Conservation (phyloP, 2,888 invertebrate species). For the Vandiemenella viatica region DNA sequence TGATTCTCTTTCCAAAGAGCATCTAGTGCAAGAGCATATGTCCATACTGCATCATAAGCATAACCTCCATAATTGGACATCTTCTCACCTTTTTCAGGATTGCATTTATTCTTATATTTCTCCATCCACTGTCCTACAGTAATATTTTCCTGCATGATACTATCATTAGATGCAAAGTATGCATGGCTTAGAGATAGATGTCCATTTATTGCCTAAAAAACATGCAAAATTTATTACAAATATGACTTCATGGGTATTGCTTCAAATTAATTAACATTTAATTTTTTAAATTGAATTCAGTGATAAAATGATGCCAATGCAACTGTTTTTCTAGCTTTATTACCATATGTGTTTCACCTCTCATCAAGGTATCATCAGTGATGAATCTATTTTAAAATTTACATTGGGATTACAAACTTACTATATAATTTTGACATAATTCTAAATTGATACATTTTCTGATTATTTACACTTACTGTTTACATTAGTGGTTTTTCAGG, state of each 20-base stretch:
- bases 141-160: constrained; percentile 45
- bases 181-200: constrained; percentile 55
- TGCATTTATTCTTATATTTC: constrained; percentile 27
- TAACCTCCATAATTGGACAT: constrained; percentile 54
- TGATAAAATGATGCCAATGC: too few relatives aligned
- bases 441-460: too few relatives aligned
- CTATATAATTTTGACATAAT: too few relatives aligned
- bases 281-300: neutral
- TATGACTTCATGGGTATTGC: constrained; percentile 27
- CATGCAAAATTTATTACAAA: constrained; percentile 1
- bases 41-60: constrained; percentile 72
- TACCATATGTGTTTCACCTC: too few relatives aligned
- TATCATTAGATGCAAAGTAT: constrained; percentile 44
- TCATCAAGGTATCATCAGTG: too few relatives aligned
- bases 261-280: too few relatives aligned
- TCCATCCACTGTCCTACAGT: constrained; percentile 47
- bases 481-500: too few relatives aligned
- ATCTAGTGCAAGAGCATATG: constrained; percentile 55
- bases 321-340: too few relatives aligned
- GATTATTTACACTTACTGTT: too few relatives aligned
- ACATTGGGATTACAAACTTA: too few relatives aligned
- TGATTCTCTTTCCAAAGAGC: constrained; percentile 44
- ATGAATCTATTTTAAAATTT: too few relatives aligned
- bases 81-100: constrained; percentile 19
- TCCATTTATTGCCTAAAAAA: constrained; percentile 47